Percentiles rank a stretch among this genome's conserved stretches.
These are phyloP conservation scores for Thelaira solivaga DNA, from an alignment of 2,888 invertebrate species.

Conservation along the genomic window DNA sequence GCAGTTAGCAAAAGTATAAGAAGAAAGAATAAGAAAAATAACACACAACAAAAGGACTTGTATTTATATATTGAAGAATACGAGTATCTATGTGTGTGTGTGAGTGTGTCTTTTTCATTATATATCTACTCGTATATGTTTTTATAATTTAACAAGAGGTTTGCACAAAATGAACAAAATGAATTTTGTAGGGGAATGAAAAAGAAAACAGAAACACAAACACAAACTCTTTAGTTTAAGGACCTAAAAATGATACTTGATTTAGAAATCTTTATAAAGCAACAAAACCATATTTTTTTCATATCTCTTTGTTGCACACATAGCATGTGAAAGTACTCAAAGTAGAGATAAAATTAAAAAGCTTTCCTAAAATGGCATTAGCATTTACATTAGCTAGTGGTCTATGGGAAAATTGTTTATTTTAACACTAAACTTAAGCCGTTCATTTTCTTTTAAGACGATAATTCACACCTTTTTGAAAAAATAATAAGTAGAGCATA, in stretches of 20 bases:
- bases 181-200: conserved; percentile 14
- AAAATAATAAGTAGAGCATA: conserved; percentile 16
- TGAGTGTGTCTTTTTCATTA: neutral
- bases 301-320: too few relatives aligned
- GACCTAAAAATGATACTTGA: conserved; percentile 24
- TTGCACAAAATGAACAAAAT: conserved; percentile 43
- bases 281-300: conserved; percentile 8
- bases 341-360: neutral
- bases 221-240: conserved; percentile 17
- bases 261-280: conserved; percentile 18
- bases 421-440: conserved; percentile 69
- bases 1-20: conserved; percentile 38
- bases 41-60: conserved; percentile 45
- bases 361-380: neutral
- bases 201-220: neutral
- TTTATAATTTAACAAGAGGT: conserved; percentile 17
- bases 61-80: conserved; percentile 40
- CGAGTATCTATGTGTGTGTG: neutral
- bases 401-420: conserved; percentile 51
- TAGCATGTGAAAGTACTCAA: neutral
- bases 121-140: too few relatives aligned
- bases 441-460: conserved; percentile 62
- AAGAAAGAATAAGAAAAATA: conserved; percentile 18
- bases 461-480: conserved; percentile 34
- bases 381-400: neutral